phyloP scores from a whole-genome alignment of 2,113 vertebrate species.

The Dicrurus megarhynchus region DNA sequence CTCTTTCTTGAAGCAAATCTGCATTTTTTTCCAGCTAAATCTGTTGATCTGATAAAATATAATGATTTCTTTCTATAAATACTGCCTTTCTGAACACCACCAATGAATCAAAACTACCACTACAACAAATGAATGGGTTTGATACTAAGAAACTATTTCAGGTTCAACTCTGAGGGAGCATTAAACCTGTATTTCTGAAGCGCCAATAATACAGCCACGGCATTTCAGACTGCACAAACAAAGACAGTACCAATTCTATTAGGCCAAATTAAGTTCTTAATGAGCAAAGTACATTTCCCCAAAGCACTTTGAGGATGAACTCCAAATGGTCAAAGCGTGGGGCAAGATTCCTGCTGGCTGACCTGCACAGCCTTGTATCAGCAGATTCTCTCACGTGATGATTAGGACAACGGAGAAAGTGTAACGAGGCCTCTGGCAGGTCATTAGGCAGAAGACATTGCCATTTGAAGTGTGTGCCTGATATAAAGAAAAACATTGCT shows the following conservation, averaged over 20 bases:
- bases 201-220: not conserved
- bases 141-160: not conserved
- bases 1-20: not conserved
- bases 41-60: not conserved
- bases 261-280: not conserved
- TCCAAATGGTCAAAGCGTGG: not conserved
- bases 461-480: not conserved
- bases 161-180: not conserved
- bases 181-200: not conserved
- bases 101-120: not conserved
- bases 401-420: not conserved
- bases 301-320: not conserved
- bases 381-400: not conserved
- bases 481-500: not conserved
- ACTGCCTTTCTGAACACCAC: not conserved
- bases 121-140: not conserved
- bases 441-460: not conserved
- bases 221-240: not conserved
- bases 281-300: not conserved
- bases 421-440: accelerated
- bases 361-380: not conserved
- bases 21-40: not conserved
- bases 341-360: not conserved
- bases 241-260: not conserved
- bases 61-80: not conserved